Percentiles rank a stretch among this genome's conserved stretches.
Conservation (phyloP, 1,140 invertebrate genomes). For the Nymphalis io region DNA sequence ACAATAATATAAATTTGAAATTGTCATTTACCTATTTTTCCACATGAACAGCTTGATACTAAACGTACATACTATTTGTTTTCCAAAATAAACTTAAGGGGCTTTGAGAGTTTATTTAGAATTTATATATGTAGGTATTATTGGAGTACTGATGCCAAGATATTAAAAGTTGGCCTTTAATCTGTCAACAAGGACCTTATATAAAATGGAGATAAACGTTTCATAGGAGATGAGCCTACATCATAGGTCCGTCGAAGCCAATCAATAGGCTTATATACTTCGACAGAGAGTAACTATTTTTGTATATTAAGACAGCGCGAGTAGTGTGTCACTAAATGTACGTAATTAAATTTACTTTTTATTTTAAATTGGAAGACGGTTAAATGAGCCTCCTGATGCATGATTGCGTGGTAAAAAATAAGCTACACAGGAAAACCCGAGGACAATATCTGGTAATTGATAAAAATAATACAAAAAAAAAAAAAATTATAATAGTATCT, state of each 20-base stretch:
- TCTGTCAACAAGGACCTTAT: constrained; percentile 10
- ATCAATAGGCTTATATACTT: background rate
- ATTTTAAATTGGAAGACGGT: too few relatives aligned
- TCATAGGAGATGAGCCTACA: background rate
- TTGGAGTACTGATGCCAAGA: background rate
- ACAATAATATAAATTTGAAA: background rate
- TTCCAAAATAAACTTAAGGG: background rate
- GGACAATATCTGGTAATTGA: too few relatives aligned
- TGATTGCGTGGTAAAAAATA: too few relatives aligned
- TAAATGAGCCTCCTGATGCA: too few relatives aligned
- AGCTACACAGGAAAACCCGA: too few relatives aligned
- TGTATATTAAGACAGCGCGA: too few relatives aligned
- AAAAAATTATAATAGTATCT: too few relatives aligned
- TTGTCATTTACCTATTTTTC: background rate
- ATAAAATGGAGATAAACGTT: background rate
- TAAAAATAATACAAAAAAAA: too few relatives aligned
- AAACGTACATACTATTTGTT: background rate
- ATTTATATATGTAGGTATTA: background rate
- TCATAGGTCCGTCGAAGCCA: background rate
- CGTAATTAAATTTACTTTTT: too few relatives aligned
- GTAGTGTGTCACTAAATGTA: too few relatives aligned
- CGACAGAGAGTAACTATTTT: too few relatives aligned
- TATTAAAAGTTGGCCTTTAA: constrained; percentile 6
- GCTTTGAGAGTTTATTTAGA: background rate
- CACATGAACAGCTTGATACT: background rate